A percentile compares a stretch with the other conserved stretches of the same genome.
Evolutionary conservation across 2,113 vertebrate species (phyloP).

Genomic region (Cottus gobio): DNA sequence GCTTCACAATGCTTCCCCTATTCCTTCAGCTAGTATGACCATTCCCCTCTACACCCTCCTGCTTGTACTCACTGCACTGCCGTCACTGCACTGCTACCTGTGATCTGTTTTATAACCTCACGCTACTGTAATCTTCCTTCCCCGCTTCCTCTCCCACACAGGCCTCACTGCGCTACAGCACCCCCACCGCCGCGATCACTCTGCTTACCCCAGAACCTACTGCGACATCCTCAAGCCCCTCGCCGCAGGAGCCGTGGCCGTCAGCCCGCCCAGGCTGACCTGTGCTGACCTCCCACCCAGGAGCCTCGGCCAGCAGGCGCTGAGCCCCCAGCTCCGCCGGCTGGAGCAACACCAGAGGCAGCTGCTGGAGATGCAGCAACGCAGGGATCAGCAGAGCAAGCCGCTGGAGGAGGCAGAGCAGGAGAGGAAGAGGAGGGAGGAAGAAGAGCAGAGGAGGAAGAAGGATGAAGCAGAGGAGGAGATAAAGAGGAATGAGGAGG

Average conservation of each 20-base stretch:
- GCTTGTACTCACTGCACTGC: constrained; percentile 67
- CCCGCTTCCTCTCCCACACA: constrained; percentile 68
- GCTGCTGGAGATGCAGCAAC: constrained; percentile 79
- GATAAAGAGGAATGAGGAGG: constrained; percentile 65
- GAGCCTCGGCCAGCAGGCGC: constrained; percentile 45
- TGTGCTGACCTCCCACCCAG: constrained; percentile 78
- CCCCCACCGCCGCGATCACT: constrained; percentile 63
- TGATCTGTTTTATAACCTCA: constrained; percentile 54
- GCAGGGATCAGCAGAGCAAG: constrained; percentile 70
- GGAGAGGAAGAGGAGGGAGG: constrained; percentile 67
- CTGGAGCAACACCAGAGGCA: constrained; percentile 82
- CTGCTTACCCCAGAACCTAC: constrained; percentile 53
- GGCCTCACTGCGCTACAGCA: constrained; percentile 66
- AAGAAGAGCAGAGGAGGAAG: constrained; percentile 63
- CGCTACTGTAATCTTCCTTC: constrained; percentile 65
- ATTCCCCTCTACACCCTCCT: constrained; percentile 31
- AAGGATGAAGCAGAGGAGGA: constrained; percentile 61
- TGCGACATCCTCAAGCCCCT: constrained; percentile 62
- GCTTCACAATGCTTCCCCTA: constrained; percentile 43
- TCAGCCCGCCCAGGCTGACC: constrained; percentile 55
- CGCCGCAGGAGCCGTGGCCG: fast-evolving
- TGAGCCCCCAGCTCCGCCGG: constrained; percentile 79
- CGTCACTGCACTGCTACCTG: constrained; percentile 55
- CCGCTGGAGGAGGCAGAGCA: constrained; percentile 68
- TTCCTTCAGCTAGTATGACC: constrained; percentile 26